phyloP scores from a whole-genome alignment of 1,140 invertebrate genomes.

The Ceratina calcarata region DNA sequence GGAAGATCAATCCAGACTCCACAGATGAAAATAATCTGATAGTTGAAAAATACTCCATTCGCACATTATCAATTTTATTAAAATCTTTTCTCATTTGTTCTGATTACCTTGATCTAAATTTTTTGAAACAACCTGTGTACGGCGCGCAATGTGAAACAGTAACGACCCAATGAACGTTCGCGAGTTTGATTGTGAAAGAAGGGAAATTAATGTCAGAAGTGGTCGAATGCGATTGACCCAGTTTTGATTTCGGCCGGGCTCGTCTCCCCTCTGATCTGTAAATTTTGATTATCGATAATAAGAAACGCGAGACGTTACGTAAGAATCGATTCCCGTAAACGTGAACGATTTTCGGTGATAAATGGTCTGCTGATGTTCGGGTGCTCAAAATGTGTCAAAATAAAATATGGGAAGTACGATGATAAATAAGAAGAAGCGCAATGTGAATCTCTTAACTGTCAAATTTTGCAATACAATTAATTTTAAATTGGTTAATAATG shows the following conservation, averaged over 20 bases:
- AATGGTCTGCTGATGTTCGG: neutral
- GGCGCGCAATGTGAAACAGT: constrained; percentile 10
- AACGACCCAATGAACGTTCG: constrained; percentile 37
- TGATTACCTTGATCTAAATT: constrained; percentile 11
- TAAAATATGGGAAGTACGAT: no score
- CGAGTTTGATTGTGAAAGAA: constrained; percentile 54
- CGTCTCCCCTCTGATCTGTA: neutral
- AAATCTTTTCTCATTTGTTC: no score
- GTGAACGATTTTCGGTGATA: neutral
- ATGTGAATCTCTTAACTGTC: no score
- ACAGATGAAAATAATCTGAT: no score
- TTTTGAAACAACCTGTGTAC: constrained; percentile 39
- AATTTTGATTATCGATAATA: constrained; percentile 25
- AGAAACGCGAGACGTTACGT: neutral
- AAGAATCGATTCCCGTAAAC: neutral
- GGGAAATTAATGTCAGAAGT: constrained; percentile 27
- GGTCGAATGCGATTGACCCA: constrained; percentile 21
- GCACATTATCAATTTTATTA: no score
- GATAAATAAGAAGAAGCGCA: no score
- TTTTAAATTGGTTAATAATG: no score
- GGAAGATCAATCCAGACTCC: no score
- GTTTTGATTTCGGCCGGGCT: constrained; percentile 32
- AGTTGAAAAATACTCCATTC: no score
- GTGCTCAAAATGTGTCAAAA: neutral
- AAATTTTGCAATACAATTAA: no score